Percentiles rank a stretch among this genome's conserved stretches.
These are phyloP conservation scores for Crax fasciolata DNA, from an alignment of 2,797 vertebrate species.

Conservation along the genomic window DNA sequence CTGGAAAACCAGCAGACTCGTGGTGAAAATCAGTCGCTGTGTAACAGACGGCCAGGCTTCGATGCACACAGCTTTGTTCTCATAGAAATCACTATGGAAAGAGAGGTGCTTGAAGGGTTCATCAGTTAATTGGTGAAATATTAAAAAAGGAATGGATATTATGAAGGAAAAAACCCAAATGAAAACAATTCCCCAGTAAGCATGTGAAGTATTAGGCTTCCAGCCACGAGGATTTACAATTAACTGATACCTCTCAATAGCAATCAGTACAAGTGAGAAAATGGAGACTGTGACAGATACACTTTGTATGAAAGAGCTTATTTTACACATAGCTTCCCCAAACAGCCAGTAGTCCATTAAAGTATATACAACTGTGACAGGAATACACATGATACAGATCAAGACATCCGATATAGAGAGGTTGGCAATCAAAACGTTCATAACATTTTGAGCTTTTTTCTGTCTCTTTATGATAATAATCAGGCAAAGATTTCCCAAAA, in stretches of 20 bases:
- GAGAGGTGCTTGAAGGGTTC: constrained; percentile 82
- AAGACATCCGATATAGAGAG: constrained; percentile 92
- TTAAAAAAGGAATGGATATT: constrained; percentile 80
- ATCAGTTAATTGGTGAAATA: constrained; percentile 80
- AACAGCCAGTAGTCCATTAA: constrained; percentile 92
- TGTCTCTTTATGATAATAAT: constrained; percentile 88
- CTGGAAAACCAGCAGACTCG: constrained; percentile 80
- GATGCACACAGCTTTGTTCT: constrained; percentile 74
- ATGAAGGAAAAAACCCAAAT: constrained; percentile 80
- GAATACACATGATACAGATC: constrained; percentile 90
- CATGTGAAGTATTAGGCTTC: constrained; percentile 80
- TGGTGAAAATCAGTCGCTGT: constrained; percentile 81
- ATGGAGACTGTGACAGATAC: constrained; percentile 90
- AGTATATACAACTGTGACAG: constrained; percentile 89
- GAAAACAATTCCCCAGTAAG: constrained; percentile 79
- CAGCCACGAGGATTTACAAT: constrained; percentile 83
- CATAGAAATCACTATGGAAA: constrained; percentile 70
- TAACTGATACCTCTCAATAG: constrained; percentile 84
- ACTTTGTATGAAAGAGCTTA: constrained; percentile 89
- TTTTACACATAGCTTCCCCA: constrained; percentile 89
- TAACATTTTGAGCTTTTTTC: constrained; percentile 90
- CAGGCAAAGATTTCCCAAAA: constrained; percentile 90
- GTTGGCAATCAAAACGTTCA: constrained; percentile 91
- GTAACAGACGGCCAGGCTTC: constrained; percentile 80
- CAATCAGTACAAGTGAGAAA: constrained; percentile 91